Conservation (phyloP, 35 echinoderm and acorn worm genomes). For the Apostichopus japonicus region DNA sequence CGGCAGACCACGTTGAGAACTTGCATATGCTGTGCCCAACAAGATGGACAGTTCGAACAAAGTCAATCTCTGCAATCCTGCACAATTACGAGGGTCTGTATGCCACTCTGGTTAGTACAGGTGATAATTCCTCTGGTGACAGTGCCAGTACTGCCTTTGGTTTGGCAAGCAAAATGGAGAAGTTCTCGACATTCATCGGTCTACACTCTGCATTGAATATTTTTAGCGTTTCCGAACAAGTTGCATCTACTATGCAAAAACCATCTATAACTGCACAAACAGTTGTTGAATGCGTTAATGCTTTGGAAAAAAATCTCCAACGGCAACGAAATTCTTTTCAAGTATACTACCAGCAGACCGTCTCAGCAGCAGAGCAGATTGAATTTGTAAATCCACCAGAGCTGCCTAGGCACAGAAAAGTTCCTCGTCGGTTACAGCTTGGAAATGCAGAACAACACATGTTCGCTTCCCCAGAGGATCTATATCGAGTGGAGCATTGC, state of each 20-base stretch:
- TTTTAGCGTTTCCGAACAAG: slow-evolving; percentile 8
- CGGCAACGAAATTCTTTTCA: slow-evolving; percentile 7
- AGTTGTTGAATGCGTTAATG: slow-evolving; percentile 7
- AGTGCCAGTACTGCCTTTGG: too few species aligned
- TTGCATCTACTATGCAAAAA: slow-evolving; percentile 15
- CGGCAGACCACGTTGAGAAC: too few species aligned
- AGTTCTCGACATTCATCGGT: too few species aligned
- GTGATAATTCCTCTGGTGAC: too few species aligned
- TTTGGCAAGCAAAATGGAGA: too few species aligned
- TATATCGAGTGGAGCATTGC: too few species aligned
- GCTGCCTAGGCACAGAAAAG: slow-evolving; percentile 5
- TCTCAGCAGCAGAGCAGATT: slow-evolving; percentile 13
- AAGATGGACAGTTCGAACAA: too few species aligned
- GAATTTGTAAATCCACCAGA: slow-evolving; percentile 8
- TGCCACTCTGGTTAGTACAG: too few species aligned
- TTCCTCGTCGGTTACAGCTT: slow-evolving; percentile 7
- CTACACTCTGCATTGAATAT: slow-evolving; percentile 8
- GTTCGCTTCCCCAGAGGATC: slow-evolving; percentile 12
- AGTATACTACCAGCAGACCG: slow-evolving; percentile 1
- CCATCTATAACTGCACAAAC: slow-evolving; percentile 8
- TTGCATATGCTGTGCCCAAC: too few species aligned
- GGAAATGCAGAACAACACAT: slow-evolving; percentile 13
- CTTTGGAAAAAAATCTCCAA: slow-evolving; percentile 8
- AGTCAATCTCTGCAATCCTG: too few species aligned
- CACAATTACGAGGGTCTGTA: too few species aligned